These are phyloP conservation scores for Ommatoiulus sabulosus DNA, from an alignment of 2,888 invertebrate species.

Conservation along the genomic window DNA sequence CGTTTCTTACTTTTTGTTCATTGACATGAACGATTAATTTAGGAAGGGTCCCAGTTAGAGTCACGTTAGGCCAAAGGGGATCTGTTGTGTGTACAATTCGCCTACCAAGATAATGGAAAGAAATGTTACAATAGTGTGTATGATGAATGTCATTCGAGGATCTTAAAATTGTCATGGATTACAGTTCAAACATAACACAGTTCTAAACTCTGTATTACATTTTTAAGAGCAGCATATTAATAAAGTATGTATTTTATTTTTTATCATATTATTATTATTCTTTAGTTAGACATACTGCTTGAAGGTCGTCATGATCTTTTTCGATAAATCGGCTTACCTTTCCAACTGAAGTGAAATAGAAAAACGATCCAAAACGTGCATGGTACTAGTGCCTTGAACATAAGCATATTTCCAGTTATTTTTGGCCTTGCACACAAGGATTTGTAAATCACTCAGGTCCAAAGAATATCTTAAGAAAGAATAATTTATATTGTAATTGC, in stretches of 20 bases:
- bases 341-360: constrained; percentile 67
- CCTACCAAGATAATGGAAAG: neutral
- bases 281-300: too few species aligned
- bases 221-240: too few species aligned
- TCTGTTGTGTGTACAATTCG: constrained; percentile 76
- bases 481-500: neutral
- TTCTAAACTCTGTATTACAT: neutral
- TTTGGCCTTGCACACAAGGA: constrained; percentile 86
- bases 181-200: too few species aligned
- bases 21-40: constrained; percentile 89
- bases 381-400: constrained; percentile 82
- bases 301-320: neutral
- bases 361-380: constrained; percentile 88
- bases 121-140: too few species aligned
- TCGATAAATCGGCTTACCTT: constrained; percentile 58
- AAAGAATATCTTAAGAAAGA: constrained; percentile 69
- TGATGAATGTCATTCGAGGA: too few species aligned
- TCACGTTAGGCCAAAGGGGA: constrained; percentile 87
- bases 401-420: constrained; percentile 93
- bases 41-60: constrained; percentile 86
- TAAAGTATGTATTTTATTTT: too few species aligned
- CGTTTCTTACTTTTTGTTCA: constrained; percentile 81
- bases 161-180: too few species aligned
- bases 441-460: constrained; percentile 84
- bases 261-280: too few species aligned